phyloP scores from a whole-genome alignment of 2,888 invertebrate species.

The Calameuta idolon region DNA sequence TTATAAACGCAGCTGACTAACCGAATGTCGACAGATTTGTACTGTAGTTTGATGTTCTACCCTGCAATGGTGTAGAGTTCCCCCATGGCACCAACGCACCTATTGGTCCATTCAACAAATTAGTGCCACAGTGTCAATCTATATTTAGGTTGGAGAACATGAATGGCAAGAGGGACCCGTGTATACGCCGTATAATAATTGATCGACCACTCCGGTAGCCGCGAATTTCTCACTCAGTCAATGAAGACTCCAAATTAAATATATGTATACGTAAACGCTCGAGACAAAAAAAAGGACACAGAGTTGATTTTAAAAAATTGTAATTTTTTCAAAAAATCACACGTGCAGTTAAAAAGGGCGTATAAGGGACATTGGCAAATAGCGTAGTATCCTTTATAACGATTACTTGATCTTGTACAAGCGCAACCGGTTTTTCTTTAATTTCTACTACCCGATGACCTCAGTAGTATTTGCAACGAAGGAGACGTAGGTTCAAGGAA shows the following conservation, averaged over 20 bases:
- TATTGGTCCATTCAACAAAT: constrained; percentile 63
- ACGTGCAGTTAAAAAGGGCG: not conserved
- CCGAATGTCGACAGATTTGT: constrained; percentile 47
- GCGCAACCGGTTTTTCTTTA: not conserved
- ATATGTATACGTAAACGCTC: not conserved
- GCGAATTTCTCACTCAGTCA: not conserved
- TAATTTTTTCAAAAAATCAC: not conserved
- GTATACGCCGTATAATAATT: constrained; percentile 6
- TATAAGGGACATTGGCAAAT: not conserved
- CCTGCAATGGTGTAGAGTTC: constrained; percentile 50
- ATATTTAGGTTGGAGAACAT: constrained; percentile 53
- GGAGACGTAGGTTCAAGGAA: not conserved
- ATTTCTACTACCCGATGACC: not conserved
- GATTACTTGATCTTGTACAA: not conserved
- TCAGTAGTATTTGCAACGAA: not conserved
- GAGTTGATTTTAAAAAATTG: too few relatives aligned
- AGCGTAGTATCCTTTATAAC: not conserved
- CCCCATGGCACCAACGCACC: constrained; percentile 56
- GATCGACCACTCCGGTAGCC: not conserved
- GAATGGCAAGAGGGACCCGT: constrained; percentile 4
- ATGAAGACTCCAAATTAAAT: not conserved
- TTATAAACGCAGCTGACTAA: constrained; percentile 22
- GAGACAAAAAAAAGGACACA: not conserved
- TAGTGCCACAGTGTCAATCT: constrained; percentile 64
- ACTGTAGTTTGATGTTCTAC: constrained; percentile 48